Conservation (phyloP, 2,113 vertebrate species). For the Chlorocebus sabaeus region DNA sequence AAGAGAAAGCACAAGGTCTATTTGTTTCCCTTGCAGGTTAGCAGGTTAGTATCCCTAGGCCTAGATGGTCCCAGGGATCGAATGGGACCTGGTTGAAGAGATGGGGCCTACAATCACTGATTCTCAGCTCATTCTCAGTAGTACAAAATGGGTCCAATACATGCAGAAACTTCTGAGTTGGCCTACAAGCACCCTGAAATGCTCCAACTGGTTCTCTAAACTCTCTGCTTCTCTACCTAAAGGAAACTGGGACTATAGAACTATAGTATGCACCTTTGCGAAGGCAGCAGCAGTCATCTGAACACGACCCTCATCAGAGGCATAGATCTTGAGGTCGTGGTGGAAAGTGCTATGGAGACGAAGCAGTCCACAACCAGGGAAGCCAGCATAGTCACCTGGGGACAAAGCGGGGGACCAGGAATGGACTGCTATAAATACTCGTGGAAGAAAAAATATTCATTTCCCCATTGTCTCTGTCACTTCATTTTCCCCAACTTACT, state of each 20-base stretch:
- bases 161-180: neutral
- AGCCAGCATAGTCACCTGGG: constrained; percentile 97
- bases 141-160: neutral
- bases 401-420: neutral
- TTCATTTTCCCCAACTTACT: neutral
- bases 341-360: constrained; percentile 97
- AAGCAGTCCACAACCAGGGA: constrained; percentile 96
- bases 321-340: constrained; percentile 98
- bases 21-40: neutral
- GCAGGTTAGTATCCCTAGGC: neutral
- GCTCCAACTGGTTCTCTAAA: neutral
- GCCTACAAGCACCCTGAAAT: neutral
- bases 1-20: neutral
- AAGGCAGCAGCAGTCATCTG: constrained; percentile 99
- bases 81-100: neutral
- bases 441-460: neutral
- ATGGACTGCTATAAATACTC: neutral
- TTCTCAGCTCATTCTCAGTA: neutral
- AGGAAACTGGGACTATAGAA: neutral
- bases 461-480: neutral
- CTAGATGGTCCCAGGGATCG: neutral
- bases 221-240: neutral
- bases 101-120: neutral
- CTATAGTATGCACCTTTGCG: constrained; percentile 89
- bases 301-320: constrained; percentile 96